These are phyloP conservation scores for Craseonycteris thonglongyai DNA, from an alignment of 2,113 vertebrate species.

Conservation along the genomic window DNA sequence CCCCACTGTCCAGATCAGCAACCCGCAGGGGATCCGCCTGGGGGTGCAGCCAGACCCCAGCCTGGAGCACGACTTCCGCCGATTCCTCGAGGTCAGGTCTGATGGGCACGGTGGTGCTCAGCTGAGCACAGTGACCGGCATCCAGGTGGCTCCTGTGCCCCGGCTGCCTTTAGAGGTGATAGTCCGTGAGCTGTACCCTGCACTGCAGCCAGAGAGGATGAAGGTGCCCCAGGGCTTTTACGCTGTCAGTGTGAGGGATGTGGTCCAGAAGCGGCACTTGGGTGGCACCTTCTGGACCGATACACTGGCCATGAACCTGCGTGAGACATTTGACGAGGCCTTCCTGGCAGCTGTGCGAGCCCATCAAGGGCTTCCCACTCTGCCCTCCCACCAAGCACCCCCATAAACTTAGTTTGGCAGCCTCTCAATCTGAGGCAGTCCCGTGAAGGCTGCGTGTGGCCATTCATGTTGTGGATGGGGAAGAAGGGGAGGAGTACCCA, in stretches of 20 bases:
- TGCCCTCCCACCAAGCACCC: not conserved
- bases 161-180: slow-evolving; percentile 63
- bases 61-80: slow-evolving; percentile 13
- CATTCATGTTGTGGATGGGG: not conserved
- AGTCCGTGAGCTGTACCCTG: slow-evolving; percentile 7
- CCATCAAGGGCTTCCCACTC: not conserved
- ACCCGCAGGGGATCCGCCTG: not conserved
- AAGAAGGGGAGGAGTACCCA: not conserved
- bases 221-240: slow-evolving; percentile 56
- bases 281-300: not conserved
- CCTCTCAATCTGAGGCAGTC: not conserved
- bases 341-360: slow-evolving; percentile 22
- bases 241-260: not conserved
- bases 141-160: slow-evolving; percentile 27
- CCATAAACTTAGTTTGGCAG: slow-evolving; percentile 23
- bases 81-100: slow-evolving; percentile 20
- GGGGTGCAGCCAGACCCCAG: slow-evolving; percentile 32
- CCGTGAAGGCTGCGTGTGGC: not conserved
- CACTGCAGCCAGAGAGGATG: not conserved
- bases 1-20: not conserved
- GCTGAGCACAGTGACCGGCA: not conserved
- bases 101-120: accelerated
- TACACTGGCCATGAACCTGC: slow-evolving; percentile 62
- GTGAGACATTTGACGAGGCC: slow-evolving; percentile 57
- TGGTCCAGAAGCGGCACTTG: slow-evolving; percentile 33